phyloP scores from a whole-genome alignment of 2,797 vertebrate species.

The Malacoraja senta region DNA sequence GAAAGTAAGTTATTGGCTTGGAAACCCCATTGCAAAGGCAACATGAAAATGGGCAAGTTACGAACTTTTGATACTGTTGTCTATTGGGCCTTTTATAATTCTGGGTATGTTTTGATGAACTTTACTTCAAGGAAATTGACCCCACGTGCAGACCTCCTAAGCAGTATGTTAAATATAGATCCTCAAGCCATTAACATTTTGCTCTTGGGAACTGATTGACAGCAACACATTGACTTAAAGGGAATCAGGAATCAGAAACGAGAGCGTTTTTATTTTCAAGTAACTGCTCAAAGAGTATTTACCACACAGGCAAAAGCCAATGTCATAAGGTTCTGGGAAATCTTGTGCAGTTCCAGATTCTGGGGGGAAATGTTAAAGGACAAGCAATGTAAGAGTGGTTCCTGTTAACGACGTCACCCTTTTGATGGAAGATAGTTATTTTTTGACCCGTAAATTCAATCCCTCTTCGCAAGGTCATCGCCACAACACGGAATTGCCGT shows the following conservation, averaged over 20 bases:
- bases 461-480: constrained; percentile 43
- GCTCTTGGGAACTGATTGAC: constrained; percentile 57
- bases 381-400: constrained; percentile 44
- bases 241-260: constrained; percentile 41
- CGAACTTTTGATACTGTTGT: not conserved
- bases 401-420: constrained; percentile 58
- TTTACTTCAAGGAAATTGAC: not conserved
- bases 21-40: not conserved
- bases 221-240: constrained; percentile 51
- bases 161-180: constrained; percentile 59
- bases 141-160: constrained; percentile 32
- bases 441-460: constrained; percentile 54
- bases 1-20: not conserved
- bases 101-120: not conserved
- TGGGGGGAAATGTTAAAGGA: not conserved
- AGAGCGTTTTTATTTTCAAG: not conserved
- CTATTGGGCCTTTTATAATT: not conserved
- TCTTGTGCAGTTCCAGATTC: not conserved
- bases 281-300: too few species aligned
- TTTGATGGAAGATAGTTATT: constrained; percentile 67
- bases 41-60: not conserved
- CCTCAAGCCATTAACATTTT: constrained; percentile 46
- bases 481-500: constrained; percentile 43
- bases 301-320: not conserved
- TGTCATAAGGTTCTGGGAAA: not conserved